Percentiles rank a stretch among this genome's conserved stretches.
These are phyloP conservation scores for Rhynchophorus ferrugineus DNA, from an alignment of 1,140 invertebrate genomes.

Conservation along the genomic window DNA sequence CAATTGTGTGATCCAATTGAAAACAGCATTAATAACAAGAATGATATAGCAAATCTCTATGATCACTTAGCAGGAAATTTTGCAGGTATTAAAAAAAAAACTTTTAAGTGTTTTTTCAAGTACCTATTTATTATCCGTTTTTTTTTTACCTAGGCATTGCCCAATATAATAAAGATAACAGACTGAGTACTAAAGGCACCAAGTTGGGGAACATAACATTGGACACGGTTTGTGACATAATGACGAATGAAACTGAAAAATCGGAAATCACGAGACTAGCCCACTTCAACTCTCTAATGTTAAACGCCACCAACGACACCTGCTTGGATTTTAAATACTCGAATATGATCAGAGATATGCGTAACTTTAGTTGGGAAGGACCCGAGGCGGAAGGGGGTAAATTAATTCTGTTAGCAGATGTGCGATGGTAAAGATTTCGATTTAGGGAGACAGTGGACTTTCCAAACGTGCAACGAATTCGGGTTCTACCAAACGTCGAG, in stretches of 20 bases:
- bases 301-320: slow-evolving; percentile 59
- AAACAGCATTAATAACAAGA: slow-evolving; percentile 48
- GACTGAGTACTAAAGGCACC: slow-evolving; percentile 52
- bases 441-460: slow-evolving; percentile 78
- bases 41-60: slow-evolving; percentile 75
- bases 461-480: slow-evolving; percentile 93
- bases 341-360: slow-evolving; percentile 67
- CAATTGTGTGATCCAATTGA: slow-evolving; percentile 71
- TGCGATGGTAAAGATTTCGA: not conserved
- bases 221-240: slow-evolving; percentile 65
- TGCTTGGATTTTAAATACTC: slow-evolving; percentile 80
- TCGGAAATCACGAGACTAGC: slow-evolving; percentile 63
- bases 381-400: slow-evolving; percentile 54
- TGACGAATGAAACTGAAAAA: slow-evolving; percentile 55
- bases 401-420: not conserved
- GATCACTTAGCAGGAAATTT: slow-evolving; percentile 75
- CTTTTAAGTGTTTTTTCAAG: not conserved
- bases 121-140: not conserved
- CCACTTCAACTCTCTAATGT: slow-evolving; percentile 61
- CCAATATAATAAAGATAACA: slow-evolving; percentile 93
- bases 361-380: slow-evolving; percentile 62
- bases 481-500: slow-evolving; percentile 89
- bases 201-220: slow-evolving; percentile 67
- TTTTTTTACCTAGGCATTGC: slow-evolving; percentile 73
- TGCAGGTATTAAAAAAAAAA: slow-evolving; percentile 46